These are phyloP conservation scores for Umimayanthus kanabou DNA, from an alignment of 92 coral and sea anemone species.

Conservation along the genomic window DNA sequence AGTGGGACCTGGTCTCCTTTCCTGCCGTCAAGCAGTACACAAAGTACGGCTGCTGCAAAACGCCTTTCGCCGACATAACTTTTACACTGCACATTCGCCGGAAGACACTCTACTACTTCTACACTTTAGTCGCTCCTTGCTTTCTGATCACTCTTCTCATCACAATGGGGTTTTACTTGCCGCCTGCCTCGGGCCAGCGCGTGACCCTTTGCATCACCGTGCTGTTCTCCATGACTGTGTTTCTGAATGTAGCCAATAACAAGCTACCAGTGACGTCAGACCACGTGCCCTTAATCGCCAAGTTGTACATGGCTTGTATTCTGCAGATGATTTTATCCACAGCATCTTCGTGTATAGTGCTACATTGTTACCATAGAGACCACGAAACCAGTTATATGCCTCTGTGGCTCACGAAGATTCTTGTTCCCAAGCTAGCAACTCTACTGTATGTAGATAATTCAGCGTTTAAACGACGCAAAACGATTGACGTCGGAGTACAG, in stretches of 20 bases:
- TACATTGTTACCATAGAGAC: conserved; percentile 35
- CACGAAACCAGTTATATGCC: conserved; percentile 13
- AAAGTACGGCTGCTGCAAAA: conserved; percentile 18
- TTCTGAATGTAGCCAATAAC: conserved; percentile 30
- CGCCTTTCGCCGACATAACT: conserved; percentile 30
- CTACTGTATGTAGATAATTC: conserved; percentile 14
- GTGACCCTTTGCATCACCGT: conserved; percentile 25
- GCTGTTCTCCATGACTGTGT: conserved; percentile 29
- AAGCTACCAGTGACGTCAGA: conserved; percentile 43
- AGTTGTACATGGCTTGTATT: conserved; percentile 40
- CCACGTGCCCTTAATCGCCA: conserved; percentile 37
- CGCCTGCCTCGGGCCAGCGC: conserved; percentile 26
- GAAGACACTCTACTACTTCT: conserved; percentile 34
- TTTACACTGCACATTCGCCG: conserved; percentile 29
- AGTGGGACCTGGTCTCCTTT: conserved; percentile 30
- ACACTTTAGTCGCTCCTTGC: conserved; percentile 21
- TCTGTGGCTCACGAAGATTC: conserved; percentile 21
- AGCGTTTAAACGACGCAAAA: not conserved
- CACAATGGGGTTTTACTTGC: conserved; percentile 5
- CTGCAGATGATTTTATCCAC: conserved; percentile 34
- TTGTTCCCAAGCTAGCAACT: conserved; percentile 23
- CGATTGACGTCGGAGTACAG: conserved; percentile 14
- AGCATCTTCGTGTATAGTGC: conserved; percentile 30
- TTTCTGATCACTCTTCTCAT: conserved; percentile 12
- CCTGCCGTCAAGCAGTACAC: conserved; percentile 27